Percentiles rank a stretch among this genome's conserved stretches.
Conservation (phyloP, 2,888 invertebrate genomes). For the Andrena minutula region DNA sequence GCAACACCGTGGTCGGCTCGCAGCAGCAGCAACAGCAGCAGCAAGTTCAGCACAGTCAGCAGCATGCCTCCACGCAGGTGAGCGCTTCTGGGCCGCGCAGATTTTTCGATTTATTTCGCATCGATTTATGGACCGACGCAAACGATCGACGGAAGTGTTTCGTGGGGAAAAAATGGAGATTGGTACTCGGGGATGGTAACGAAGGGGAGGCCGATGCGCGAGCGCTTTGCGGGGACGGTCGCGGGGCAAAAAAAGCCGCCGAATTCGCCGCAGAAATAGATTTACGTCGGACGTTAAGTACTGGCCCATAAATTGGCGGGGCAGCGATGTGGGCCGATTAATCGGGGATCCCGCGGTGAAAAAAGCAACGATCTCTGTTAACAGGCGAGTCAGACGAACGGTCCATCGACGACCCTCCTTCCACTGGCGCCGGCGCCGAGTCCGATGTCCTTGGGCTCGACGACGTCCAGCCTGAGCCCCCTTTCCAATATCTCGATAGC, state of each 20-base stretch:
- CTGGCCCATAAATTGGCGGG: conserved; percentile 46
- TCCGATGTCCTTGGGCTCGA: conserved; percentile 87
- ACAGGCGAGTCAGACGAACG: conserved; percentile 82
- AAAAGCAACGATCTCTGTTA: conserved; percentile 56
- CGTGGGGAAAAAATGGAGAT: not conserved
- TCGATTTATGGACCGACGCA: not conserved
- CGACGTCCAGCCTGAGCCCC: conserved; percentile 89
- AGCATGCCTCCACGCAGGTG: conserved; percentile 81
- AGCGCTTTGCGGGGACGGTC: not conserved
- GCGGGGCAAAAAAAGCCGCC: conserved; percentile 14
- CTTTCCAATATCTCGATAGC: conserved; percentile 88
- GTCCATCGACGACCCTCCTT: conserved; percentile 84
- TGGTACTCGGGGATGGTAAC: not conserved
- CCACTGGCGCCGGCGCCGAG: conserved; percentile 86
- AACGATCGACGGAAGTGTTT: not conserved
- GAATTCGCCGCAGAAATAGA: conserved; percentile 28
- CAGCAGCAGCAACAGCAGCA: conserved; percentile 74
- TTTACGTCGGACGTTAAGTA: conserved; percentile 51
- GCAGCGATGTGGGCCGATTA: conserved; percentile 42
- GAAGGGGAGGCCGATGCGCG: conserved; percentile 4
- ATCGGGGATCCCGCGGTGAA: conserved; percentile 50
- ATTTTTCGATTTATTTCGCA: not conserved
- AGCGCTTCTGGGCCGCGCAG: not conserved
- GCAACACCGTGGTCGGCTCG: conserved; percentile 86
- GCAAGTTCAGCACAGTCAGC: conserved; percentile 70